Conservation (phyloP, 2,888 invertebrate species). For the Spilosoma lubricipeda region DNA sequence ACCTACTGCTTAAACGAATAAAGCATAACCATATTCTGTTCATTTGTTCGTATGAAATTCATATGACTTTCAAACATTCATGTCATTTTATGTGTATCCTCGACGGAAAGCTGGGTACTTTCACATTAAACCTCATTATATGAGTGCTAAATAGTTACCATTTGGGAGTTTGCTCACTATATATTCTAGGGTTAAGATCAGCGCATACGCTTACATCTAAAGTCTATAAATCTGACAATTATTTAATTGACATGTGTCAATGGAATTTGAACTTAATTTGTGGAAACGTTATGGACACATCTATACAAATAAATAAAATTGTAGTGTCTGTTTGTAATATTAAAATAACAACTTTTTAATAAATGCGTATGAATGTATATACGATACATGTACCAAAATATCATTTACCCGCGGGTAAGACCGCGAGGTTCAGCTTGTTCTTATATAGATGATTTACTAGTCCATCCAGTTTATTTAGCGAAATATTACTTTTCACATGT, state of each 20-base stretch:
- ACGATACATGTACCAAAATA: no score
- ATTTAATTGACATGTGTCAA: background rate
- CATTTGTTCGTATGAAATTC: conserved; percentile 18
- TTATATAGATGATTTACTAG: background rate
- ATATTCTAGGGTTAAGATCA: background rate
- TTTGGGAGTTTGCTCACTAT: conserved; percentile 12
- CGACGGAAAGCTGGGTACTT: conserved; percentile 22
- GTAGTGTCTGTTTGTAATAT: no score
- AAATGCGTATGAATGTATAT: no score
- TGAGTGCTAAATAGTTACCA: background rate
- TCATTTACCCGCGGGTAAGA: no score
- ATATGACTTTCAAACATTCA: conserved; percentile 27
- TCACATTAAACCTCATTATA: conserved; percentile 20
- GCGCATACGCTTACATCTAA: background rate
- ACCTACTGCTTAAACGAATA: conserved; percentile 1
- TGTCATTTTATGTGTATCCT: conserved; percentile 8
- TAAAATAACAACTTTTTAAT: no score
- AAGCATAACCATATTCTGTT: background rate
- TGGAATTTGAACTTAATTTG: background rate
- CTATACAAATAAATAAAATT: no score
- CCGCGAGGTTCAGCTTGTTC: no score
- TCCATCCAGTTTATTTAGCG: background rate
- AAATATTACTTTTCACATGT: background rate
- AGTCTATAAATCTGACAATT: background rate
- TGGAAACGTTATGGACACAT: background rate